Evolutionary conservation across 2,113 vertebrate species (phyloP).

Genomic region (Pseudorhombus dupliciocellatus): DNA sequence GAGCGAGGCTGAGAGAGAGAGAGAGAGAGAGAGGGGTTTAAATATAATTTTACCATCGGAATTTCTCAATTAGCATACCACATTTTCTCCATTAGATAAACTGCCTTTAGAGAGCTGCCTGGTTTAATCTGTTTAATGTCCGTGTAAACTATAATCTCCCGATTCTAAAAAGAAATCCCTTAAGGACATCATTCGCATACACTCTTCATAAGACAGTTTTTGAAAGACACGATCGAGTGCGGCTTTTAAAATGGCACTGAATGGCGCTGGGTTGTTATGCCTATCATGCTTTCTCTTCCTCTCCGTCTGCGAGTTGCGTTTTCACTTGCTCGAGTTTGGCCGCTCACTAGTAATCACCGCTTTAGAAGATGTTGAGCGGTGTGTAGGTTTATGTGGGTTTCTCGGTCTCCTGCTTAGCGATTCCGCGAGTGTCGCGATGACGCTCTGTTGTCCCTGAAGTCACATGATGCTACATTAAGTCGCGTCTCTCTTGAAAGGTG

Average conservation of each 20-base stretch:
- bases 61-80: constrained; percentile 82
- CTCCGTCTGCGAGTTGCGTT: constrained; percentile 34
- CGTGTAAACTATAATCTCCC: constrained; percentile 83
- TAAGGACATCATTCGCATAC: constrained; percentile 78
- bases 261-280: constrained; percentile 59
- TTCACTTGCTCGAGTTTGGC: constrained; percentile 56
- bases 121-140: constrained; percentile 83
- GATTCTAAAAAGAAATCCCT: constrained; percentile 82
- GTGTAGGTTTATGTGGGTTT: constrained; percentile 1
- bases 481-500: not conserved
- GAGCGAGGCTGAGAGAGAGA: constrained; percentile 26
- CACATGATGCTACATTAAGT: constrained; percentile 25
- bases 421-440: constrained; percentile 21
- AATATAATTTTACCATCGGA: constrained; percentile 79
- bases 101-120: constrained; percentile 80
- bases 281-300: constrained; percentile 54
- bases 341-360: constrained; percentile 58
- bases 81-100: constrained; percentile 84
- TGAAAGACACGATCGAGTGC: constrained; percentile 75
- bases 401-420: not conserved
- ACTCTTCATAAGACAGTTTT: constrained; percentile 74
- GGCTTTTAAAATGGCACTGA: constrained; percentile 72
- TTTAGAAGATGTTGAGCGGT: constrained; percentile 30
- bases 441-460: constrained; percentile 33
- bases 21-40: constrained; percentile 52